Percentiles rank a stretch among this genome's conserved stretches.
phyloP scores from a whole-genome alignment of 1,140 invertebrate species.

The Hypothenemus hampei region DNA sequence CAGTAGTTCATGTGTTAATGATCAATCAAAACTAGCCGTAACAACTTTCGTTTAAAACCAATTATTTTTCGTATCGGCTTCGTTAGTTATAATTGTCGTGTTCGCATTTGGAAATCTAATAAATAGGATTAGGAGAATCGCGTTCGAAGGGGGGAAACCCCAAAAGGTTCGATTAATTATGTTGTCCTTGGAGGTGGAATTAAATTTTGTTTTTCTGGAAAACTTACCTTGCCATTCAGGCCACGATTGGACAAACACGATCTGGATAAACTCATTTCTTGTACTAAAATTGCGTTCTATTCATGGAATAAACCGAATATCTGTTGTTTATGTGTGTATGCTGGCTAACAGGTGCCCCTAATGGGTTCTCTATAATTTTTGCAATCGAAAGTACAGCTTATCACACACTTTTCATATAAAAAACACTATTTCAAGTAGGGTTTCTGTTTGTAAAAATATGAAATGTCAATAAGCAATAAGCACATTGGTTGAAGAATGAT shows the following conservation, averaged over 20 bases:
- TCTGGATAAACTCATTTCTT: slow-evolving; percentile 36
- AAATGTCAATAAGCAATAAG: neutral
- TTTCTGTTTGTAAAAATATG: slow-evolving; percentile 1
- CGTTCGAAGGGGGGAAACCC: too few species aligned
- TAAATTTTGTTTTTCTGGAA: too few species aligned
- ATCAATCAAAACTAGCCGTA: too few species aligned
- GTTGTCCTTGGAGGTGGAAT: too few species aligned
- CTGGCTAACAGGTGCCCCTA: slow-evolving; percentile 23
- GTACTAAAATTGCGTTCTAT: too few species aligned
- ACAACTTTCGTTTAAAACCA: too few species aligned
- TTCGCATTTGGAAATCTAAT: too few species aligned
- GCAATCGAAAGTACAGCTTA: neutral
- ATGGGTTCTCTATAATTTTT: neutral
- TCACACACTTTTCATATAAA: neutral
- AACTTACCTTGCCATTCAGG: slow-evolving; percentile 41
- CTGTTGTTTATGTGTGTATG: slow-evolving; percentile 11
- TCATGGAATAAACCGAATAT: neutral
- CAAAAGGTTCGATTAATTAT: too few species aligned
- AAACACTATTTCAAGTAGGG: neutral
- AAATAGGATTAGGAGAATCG: too few species aligned
- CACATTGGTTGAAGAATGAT: slow-evolving; percentile 25
- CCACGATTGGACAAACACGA: slow-evolving; percentile 34
- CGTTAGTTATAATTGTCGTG: too few species aligned
- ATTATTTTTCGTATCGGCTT: too few species aligned
- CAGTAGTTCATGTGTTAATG: too few species aligned